Base-by-base conservation (phyloP, 2,888 invertebrate species). In the Cheilosia impressa region DNA sequence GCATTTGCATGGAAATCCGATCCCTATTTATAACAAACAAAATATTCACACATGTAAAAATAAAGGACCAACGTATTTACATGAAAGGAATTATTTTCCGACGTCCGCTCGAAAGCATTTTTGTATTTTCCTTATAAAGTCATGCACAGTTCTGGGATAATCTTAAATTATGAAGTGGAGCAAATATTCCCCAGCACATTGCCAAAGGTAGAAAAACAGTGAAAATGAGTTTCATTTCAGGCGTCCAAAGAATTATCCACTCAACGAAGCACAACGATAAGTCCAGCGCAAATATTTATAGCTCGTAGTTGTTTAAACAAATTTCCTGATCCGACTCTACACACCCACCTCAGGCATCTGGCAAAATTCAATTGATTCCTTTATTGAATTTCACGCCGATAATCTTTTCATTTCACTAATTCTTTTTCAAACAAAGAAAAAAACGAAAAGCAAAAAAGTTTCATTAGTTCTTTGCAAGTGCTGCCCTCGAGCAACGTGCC, bases 321-420 rank as follows among this genome's bases (percentile, higher is more conserved):
- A 65, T 38, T 57, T 24, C 45, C 10, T 62, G 22, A 27, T 47
- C 38, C 31, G 31, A 31, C 31, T 9, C 9, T 9, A 31, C 50
- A 31, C 17, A 31, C 13, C 17, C 19, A n/a, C 24, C n/a, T 7
- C 34, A 2, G 27, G 27, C 71, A 65, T 52, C 66, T 73, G 72
- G 3, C 19, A 38, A 9, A 50, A 31, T 57, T 22, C 60, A 65
- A 68, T 69, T 69, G 55, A 80, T 62, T 62, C 50, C 45, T 71
- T 80, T 73, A 79, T 79, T 79, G 65, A 60, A 72, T 60, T 60
- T 24, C 65, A 60, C 63, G 15, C 55, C 38, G 69, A 76, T 81
- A 65, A 71, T 76, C 52, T 60, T 65, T 65, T 66, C 72, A 55
- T 52, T 65, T 71, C 65, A 55, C 71, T 58, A 72, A 82, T 65